Evolutionary conservation across 2,797 vertebrate species (phyloP).

Genomic region (Brotula barbata): DNA sequence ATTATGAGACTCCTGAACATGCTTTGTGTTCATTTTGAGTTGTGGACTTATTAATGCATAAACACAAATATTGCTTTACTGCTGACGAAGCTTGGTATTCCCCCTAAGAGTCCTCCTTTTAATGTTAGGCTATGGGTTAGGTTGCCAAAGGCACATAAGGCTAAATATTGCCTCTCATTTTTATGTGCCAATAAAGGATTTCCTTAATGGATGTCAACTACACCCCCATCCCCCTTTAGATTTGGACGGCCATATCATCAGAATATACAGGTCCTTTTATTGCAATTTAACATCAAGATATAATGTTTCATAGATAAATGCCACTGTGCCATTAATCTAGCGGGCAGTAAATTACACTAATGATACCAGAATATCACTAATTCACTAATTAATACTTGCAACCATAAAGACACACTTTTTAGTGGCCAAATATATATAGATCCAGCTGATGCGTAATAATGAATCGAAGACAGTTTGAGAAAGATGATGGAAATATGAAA

Average conservation of each 20-base stretch:
- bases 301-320: conserved; percentile 85
- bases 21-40: conserved; percentile 27
- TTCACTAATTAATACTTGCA: conserved; percentile 80
- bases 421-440: conserved; percentile 70
- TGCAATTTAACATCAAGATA: conserved; percentile 84
- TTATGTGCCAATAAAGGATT: conserved; percentile 85
- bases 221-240: conserved; percentile 70
- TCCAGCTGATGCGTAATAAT: conserved; percentile 61
- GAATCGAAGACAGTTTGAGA: conserved; percentile 60
- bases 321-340: conserved; percentile 78
- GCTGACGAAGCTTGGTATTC: conserved; percentile 38
- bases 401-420: conserved; percentile 75
- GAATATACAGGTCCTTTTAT: conserved; percentile 81
- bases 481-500: conserved; percentile 63
- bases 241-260: conserved; percentile 73
- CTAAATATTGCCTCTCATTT: conserved; percentile 83
- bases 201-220: conserved; percentile 83
- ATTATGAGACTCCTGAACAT: conserved; percentile 24
- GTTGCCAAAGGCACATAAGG: conserved; percentile 71
- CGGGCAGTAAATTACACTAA: conserved; percentile 81
- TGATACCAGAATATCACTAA: conserved; percentile 81
- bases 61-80: conserved; percentile 41
- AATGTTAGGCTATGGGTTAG: conserved; percentile 63
- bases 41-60: conserved; percentile 22
- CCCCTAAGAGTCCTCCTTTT: conserved; percentile 36